Base-by-base conservation (phyloP, 2,888 invertebrate species). In the Leistus spinibarbis region DNA sequence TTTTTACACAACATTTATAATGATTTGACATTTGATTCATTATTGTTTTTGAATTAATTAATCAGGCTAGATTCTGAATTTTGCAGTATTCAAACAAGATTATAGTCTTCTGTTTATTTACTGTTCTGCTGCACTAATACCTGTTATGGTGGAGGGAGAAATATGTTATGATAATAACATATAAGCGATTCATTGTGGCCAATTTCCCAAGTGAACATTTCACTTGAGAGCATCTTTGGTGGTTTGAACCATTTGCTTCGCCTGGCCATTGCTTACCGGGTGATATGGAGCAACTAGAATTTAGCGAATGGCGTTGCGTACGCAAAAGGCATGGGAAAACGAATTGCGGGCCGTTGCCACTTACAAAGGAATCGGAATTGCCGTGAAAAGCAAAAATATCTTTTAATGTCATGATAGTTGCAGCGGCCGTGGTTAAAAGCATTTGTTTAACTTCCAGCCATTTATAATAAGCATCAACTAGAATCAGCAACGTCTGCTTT, bases 191-290 rank as follows among this genome's bases (percentile, higher is more conserved):
- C 64, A 57, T 20, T 19, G 19, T 56, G 66, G 65, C 69, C 72
- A 78, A 57, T 78, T 76, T 9, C 69, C 69, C 22, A 66, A 63
- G 0, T 62, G 56, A 4, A 78, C 57, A n/a, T n/a, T n/a, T 40
- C 69, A 77, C 56, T 73, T 70, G 3, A 79, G 13, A 2, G 56
- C 22, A 7, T 73, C 64, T 66, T 79, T 78, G 0, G 77, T 69
- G 7, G 78, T 76, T 69, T 79, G 79, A 7, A 81, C 80, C 19
- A 76, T 70, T 10, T 80, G 76, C 70, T 81, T 79, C 20, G 80
- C 81, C 75, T 78, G 78, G 19, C 81, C 79, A 69, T 80, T 81
- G 5, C 79, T 65, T n/a, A 76, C 16, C 27, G 79, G 79, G 60
- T 79, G 77, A 68, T 79, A 78, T 10, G 79, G 79, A 17, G 79